Base-by-base conservation (phyloP, 1,140 invertebrate species). In the Ceratosolen solmsi region DNA sequence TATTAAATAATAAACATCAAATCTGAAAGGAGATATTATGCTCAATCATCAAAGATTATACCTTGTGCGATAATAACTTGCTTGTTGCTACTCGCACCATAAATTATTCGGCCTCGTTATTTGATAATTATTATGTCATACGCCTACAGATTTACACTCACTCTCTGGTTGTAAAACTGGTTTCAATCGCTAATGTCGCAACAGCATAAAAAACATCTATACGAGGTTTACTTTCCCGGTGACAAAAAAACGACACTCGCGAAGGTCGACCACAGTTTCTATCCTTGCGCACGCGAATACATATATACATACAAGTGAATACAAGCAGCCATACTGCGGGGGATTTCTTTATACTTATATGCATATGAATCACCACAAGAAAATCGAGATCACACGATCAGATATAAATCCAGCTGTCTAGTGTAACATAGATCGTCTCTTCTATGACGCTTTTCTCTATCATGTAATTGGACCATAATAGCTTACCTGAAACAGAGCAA, bases 401-500 rank as follows among this genome's bases (percentile, higher is more conserved):
- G n/a, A 38, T 2, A 72, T 11, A 79, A 79, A 79, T 76, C 49
- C 38, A 76, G 63, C 49, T 54, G 73, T 74, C 58, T 30, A 41
- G 49, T 25, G n/a, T 75, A 58, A 75, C 56, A 46, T 27, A 54
- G 9, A n/a, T 68, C 70, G 46, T 63, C 36, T 22, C 54, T 79
- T 33, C 71, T 74, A 27, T 36, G 51, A 4, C 20, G n/a, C 36
- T 33, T 77, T 58, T 58, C 49, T 30, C 36, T 46, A 20, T 60
- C 13, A 7, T n/a, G 2, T 27, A 63, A 63, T 73, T 65, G 22
- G 15, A 71, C 54, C 76, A 72, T 36, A 4, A 80, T 72, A 22
- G 81, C 87, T 87, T 82, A 87, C 85, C 86, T 88, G 84, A 27
- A 87, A 88, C 85, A 88, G 22, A 86, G 78, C 84, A 82, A 83